A percentile compares a stretch with the other conserved stretches of the same genome.
These are phyloP conservation scores for Cyclargus thomasi DNA, from an alignment of 1,140 invertebrate genomes.

Conservation along the genomic window DNA sequence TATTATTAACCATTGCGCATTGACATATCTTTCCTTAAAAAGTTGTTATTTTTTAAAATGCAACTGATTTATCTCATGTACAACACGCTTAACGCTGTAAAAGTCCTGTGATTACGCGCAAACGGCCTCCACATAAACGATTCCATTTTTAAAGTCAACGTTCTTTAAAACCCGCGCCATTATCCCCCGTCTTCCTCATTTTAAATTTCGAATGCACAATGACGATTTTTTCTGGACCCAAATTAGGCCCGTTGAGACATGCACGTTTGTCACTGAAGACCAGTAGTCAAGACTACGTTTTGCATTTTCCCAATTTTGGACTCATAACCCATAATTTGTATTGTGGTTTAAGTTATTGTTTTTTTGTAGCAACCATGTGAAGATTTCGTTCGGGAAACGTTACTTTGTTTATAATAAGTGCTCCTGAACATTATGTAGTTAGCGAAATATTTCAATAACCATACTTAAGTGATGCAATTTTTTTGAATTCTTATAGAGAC, in stretches of 20 bases:
- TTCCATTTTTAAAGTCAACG: conserved; percentile 68
- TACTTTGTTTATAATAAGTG: neutral
- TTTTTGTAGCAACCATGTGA: conserved; percentile 19
- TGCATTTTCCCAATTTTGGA: neutral
- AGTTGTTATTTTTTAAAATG: neutral
- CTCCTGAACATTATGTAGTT: neutral
- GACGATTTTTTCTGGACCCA: conserved; percentile 46
- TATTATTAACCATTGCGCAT: too few relatives aligned
- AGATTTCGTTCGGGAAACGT: neutral
- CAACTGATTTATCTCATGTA: neutral
- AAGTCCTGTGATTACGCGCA: conserved; percentile 67
- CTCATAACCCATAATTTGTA: conserved; percentile 1
- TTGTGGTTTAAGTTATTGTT: conserved; percentile 1
- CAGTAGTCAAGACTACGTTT: conserved; percentile 43
- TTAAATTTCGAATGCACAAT: conserved; percentile 67
- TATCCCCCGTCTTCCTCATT: conserved; percentile 67
- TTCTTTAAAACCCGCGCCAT: conserved; percentile 65
- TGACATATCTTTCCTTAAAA: too few relatives aligned
- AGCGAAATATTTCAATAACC: neutral
- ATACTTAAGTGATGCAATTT: neutral
- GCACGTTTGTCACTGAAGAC: conserved; percentile 57
- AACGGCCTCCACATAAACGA: conserved; percentile 68
- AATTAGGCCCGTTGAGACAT: conserved; percentile 55
- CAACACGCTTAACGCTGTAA: neutral
- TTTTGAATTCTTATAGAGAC: neutral